Evolutionary conservation across 2,888 invertebrate species (phyloP), one percentile per base, ranked within the genome.

Genomic region (Gymnosoma rotundatum): DNA sequence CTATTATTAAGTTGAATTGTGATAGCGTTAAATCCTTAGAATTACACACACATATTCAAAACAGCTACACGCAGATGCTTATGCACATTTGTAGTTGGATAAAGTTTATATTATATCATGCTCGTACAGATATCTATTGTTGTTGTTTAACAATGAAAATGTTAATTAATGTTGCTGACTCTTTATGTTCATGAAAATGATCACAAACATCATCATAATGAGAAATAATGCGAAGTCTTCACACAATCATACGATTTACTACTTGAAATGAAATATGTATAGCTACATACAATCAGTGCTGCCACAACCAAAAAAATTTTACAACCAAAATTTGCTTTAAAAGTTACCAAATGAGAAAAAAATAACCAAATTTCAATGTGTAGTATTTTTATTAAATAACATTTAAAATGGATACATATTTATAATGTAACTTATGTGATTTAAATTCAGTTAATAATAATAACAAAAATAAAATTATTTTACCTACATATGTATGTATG

Each of bases 141-240:
- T 64, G 48, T 25, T 67, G 50, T 60, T 70, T 45, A 73, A 73
- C 72, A 76, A 83, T 72, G 75, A 75, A 75, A 79, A 79, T 52
- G 72, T 50, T 18, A 20, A 50, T 50, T 61, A 60, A 16, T 48
- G 66, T 10, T 70, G 20, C n/a, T 76, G 21, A 0, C 25, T 64
- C 48, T n/a, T 75, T 32, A 32, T 66, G 50, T 58, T 61, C 12
- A 32, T 45, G 42, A 69, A 36, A 63, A 63, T 69, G 16, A 54
- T 74, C 50, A 21, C 61, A 32, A 67, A 52, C 18, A 79, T n/a
- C n/a, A 21, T 54, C 20, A 56, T 38, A 20, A 69, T 12, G 6
- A 56, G 42, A n/a, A 61, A 63, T 60, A n/a, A 66, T 20, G 42
- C 73, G 20, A 66, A 36, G 52, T 73, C 58, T 52, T 32, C 60